Conservation (phyloP, 2,888 invertebrate genomes). For the Monopis laevigella region DNA sequence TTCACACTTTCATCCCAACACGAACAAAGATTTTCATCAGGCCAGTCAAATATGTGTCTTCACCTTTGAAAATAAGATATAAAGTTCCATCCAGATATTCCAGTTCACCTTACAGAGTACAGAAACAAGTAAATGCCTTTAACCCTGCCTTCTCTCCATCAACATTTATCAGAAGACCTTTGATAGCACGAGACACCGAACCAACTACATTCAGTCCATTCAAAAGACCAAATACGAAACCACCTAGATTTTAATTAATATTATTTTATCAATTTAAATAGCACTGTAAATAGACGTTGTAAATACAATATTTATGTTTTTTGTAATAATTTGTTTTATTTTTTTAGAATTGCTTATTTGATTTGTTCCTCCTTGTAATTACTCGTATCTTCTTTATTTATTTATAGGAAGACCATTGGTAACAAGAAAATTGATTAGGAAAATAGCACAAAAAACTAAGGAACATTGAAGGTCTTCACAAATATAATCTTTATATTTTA, state of each 20-base stretch:
- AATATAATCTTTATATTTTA: too few relatives aligned
- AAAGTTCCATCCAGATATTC: slow-evolving; percentile 24
- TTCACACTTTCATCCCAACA: slow-evolving; percentile 42
- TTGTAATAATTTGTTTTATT: slow-evolving; percentile 3
- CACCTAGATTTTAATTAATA: slow-evolving; percentile 33
- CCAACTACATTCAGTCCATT: slow-evolving; percentile 42
- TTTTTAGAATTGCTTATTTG: not conserved
- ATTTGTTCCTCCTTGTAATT: not conserved
- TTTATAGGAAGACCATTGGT: too few relatives aligned
- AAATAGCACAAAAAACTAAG: too few relatives aligned
- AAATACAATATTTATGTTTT: slow-evolving; percentile 16
- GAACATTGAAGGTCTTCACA: too few relatives aligned
- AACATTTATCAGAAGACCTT: slow-evolving; percentile 23
- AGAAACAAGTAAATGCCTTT: slow-evolving; percentile 20
- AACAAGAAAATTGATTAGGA: too few relatives aligned
- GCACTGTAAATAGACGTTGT: slow-evolving; percentile 9
- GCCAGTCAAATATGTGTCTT: slow-evolving; percentile 26
- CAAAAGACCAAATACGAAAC: slow-evolving; percentile 33
- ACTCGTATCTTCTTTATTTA: too few relatives aligned
- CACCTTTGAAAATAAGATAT: slow-evolving; percentile 26
- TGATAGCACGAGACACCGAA: slow-evolving; percentile 33
- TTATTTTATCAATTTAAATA: not conserved
- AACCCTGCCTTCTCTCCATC: slow-evolving; percentile 21
- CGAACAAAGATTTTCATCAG: slow-evolving; percentile 39
- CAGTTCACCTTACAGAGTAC: slow-evolving; percentile 23